phyloP scores from a whole-genome alignment of 2,113 vertebrate species.

The Pimephales promelas region DNA sequence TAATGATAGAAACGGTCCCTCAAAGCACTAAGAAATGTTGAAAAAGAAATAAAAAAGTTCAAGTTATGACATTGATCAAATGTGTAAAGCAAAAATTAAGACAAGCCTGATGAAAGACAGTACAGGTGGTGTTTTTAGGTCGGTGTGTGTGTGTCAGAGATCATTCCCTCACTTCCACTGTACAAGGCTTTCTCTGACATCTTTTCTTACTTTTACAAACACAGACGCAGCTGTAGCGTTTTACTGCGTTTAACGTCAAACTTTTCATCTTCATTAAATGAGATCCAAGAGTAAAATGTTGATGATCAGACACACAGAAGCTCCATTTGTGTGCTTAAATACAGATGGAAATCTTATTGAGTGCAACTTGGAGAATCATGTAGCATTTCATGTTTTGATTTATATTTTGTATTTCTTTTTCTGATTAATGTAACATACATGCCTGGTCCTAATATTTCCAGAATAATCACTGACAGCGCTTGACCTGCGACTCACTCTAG shows the following conservation, averaged over 20 bases:
- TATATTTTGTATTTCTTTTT: neutral
- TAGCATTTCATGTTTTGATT: neutral
- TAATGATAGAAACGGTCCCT: slow-evolving; percentile 1
- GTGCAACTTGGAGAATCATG: neutral
- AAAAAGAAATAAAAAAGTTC: neutral
- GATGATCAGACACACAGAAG: neutral
- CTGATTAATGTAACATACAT: neutral
- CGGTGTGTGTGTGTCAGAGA: neutral
- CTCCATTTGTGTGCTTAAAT: neutral
- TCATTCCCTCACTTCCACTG: neutral
- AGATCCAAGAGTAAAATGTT: neutral
- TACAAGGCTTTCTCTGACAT: neutral
- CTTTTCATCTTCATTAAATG: neutral
- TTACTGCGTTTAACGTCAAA: neutral
- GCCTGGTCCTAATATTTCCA: neutral
- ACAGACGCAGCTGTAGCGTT: neutral
- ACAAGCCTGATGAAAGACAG: neutral
- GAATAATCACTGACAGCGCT: slow-evolving; percentile 21
- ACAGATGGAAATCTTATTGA: slow-evolving; percentile 43
- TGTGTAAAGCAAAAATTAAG: neutral
- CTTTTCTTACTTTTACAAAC: neutral
- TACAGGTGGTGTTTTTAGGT: neutral
- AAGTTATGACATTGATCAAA: neutral
- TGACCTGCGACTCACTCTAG: neutral
- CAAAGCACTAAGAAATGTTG: neutral